Conservation (phyloP, 2,113 vertebrate species). For the Tupaia chinensis region DNA sequence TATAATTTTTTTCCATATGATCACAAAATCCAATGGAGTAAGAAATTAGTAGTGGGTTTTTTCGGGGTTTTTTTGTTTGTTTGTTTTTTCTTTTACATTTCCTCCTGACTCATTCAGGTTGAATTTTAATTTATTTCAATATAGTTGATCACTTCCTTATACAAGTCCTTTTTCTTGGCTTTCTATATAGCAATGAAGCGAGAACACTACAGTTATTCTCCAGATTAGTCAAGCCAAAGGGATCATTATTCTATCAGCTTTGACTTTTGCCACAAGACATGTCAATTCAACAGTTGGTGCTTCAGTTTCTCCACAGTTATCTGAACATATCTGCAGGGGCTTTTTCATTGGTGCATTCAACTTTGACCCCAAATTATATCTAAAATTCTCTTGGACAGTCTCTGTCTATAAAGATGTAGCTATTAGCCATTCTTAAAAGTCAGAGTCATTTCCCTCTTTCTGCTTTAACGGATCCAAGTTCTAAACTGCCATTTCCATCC, state of each 20-base stretch:
- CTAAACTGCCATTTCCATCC: background rate
- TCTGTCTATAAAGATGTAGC: background rate
- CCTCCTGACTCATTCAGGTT: background rate
- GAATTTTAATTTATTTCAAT: constrained; percentile 5
- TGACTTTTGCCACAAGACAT: background rate
- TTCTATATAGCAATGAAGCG: background rate
- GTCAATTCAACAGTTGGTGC: background rate
- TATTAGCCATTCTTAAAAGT: background rate
- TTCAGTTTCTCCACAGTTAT: background rate
- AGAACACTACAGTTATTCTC: background rate
- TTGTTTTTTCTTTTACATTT: too few relatives aligned
- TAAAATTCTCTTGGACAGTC: background rate
- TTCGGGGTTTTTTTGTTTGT: too few relatives aligned
- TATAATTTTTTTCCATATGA: background rate
- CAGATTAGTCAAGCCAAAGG: background rate
- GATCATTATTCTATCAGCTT: background rate
- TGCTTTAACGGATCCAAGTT: background rate
- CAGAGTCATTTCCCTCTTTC: background rate
- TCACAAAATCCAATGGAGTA: background rate
- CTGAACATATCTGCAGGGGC: background rate
- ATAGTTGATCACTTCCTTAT: background rate
- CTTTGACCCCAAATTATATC: background rate
- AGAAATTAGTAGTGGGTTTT: background rate
- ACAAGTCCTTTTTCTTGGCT: background rate
- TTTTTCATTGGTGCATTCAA: background rate